Base-by-base conservation (phyloP, 1,140 invertebrate species). In the Apis laboriosa region DNA sequence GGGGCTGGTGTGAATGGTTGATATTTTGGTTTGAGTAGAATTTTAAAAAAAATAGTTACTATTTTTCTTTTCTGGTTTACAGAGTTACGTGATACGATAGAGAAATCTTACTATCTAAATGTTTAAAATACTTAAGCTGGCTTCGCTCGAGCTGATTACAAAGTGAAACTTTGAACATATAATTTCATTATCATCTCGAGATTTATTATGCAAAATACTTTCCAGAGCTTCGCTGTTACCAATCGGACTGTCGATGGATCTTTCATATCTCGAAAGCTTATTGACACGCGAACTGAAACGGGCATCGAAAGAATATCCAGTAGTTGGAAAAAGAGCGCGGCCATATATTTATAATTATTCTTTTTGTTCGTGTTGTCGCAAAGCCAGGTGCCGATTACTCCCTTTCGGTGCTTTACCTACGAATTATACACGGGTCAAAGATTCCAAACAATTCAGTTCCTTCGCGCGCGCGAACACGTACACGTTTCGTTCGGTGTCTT, bases 401-500 rank as follows among this genome's bases (percentile, higher is more conserved):
- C 67, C 28, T 68, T 72, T 78, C 66, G 24, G 13, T 24, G 28
- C 56, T 78, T 66, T 28, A 24, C 72, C 15, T 34, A 24, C 58
- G 28, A 34, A 43, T 5, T 61, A 19, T 68, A 68, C 55, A 60
- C 56, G 53, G 77, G 68, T 63, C 64, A 43, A 87, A 75, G 61
- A 66, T 72, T 77, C 61, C 61, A 73, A 72, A 84, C 77, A 84
- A 86, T 87, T 70, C 3, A 13, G 12, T 24, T 51, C 7, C 19
- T 28, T 53, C 56, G 43, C 67, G 55, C 17, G 28, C n/a, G 19
- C 34, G 4, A n/a, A 28, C 60, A 21, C 68, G 21, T 58, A 8
- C 56, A 53, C 49, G 67, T 84, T 77, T 71, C 51, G 76, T 79
- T 83, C 66, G 70, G 19, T 53, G 43, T 85, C 68, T 76, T 72